Evolutionary conservation across 2,113 vertebrate genomes (phyloP).

Genomic region (Pseudolaguvia tuberculata): DNA sequence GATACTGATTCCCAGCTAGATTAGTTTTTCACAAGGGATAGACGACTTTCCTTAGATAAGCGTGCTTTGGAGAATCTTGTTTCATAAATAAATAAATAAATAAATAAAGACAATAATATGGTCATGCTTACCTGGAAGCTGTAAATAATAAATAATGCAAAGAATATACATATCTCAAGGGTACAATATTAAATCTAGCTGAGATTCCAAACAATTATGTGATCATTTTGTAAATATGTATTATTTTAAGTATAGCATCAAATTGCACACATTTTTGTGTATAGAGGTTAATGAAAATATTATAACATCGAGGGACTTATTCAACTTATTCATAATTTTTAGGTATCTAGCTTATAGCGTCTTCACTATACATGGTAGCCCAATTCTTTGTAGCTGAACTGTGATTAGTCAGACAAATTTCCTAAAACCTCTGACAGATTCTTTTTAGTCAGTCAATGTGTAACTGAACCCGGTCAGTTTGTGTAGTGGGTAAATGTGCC

Average conservation of each 20-base stretch:
- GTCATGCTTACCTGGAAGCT: constrained; percentile 57
- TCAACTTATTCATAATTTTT: too few species aligned
- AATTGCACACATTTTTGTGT: too few species aligned
- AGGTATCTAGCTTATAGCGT: constrained; percentile 57
- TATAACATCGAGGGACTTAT: too few species aligned
- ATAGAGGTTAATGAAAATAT: too few species aligned
- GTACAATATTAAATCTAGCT: constrained; percentile 76
- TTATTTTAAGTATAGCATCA: too few species aligned
- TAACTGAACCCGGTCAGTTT: too few species aligned
- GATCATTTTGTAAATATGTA: too few species aligned
- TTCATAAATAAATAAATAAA: constrained; percentile 52
- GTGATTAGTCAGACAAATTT: constrained; percentile 69
- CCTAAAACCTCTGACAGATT: constrained; percentile 71
- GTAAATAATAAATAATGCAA: too few species aligned
- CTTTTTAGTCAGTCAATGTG: constrained; percentile 55
- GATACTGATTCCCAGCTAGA: constrained; percentile 68
- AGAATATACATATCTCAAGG: constrained; percentile 68
- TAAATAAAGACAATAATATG: too few species aligned
- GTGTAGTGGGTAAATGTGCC: too few species aligned
- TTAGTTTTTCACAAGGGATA: constrained; percentile 81
- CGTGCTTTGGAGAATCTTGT: constrained; percentile 78
- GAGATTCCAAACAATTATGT: constrained; percentile 44
- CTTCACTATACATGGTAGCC: constrained; percentile 62
- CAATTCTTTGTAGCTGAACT: constrained; percentile 68
- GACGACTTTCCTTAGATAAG: constrained; percentile 66